Percentiles rank a stretch among this genome's conserved stretches.
Evolutionary conservation across 2,888 invertebrate genomes (phyloP).

Genomic region (Cheilosia grossa): DNA sequence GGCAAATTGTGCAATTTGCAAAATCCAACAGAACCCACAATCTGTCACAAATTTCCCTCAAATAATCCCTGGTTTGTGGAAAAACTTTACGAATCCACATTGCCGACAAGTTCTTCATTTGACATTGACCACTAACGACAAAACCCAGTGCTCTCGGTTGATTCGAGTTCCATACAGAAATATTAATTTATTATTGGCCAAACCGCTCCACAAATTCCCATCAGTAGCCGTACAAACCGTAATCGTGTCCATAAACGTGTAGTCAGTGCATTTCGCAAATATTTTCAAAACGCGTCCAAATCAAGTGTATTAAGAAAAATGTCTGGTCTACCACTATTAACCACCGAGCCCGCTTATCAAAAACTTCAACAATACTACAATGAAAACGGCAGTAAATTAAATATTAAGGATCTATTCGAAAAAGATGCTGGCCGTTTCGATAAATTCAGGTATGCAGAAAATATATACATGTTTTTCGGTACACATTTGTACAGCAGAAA

Average conservation of each 20-base stretch:
- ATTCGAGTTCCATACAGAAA: slow-evolving; percentile 41
- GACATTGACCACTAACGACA: slow-evolving; percentile 80
- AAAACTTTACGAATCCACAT: slow-evolving; percentile 15
- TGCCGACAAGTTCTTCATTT: slow-evolving; percentile 83
- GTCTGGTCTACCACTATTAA: slow-evolving; percentile 85
- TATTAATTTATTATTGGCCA: slow-evolving; percentile 44
- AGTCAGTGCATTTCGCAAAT: slow-evolving; percentile 45
- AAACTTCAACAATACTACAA: slow-evolving; percentile 90
- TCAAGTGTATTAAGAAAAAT: slow-evolving; percentile 78
- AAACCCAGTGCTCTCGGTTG: slow-evolving; percentile 45
- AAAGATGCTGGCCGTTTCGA: slow-evolving; percentile 92
- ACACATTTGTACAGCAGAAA: background rate
- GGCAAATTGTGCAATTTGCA: too few species aligned
- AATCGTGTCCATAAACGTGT: slow-evolving; percentile 21
- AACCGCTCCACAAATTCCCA: slow-evolving; percentile 56
- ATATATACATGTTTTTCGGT: slow-evolving; percentile 14
- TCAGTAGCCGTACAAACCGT: slow-evolving; percentile 31
- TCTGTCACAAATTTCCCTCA: slow-evolving; percentile 41
- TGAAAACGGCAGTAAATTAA: slow-evolving; percentile 88
- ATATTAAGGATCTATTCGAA: slow-evolving; percentile 92
- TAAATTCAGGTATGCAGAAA: slow-evolving; percentile 90
- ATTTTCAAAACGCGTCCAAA: slow-evolving; percentile 45
- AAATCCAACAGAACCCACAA: slow-evolving; percentile 17
- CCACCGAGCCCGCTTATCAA: slow-evolving; percentile 88
- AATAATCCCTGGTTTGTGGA: slow-evolving; percentile 35